Conservation (phyloP, 2,797 vertebrate species). For the Poeciliopsis paucimaculata region DNA sequence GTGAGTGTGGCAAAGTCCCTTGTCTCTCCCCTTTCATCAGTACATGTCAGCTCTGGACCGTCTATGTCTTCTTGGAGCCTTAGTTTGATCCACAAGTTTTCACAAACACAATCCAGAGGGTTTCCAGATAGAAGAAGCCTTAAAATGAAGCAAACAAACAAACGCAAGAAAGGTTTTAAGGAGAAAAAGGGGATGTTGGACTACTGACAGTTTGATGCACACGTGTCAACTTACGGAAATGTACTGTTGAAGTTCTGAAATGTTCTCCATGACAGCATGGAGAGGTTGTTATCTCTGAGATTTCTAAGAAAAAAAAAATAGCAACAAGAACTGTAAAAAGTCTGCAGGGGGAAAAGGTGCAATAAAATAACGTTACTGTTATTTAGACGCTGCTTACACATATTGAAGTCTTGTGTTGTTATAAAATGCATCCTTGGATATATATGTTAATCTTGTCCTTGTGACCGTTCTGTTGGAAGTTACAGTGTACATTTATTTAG, state of each 20-base stretch:
- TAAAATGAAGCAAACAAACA: not conserved
- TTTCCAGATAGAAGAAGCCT: constrained; percentile 87
- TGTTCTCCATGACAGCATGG: constrained; percentile 91
- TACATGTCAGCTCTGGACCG: constrained; percentile 86
- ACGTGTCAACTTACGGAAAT: constrained; percentile 86
- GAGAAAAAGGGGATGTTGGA: not conserved
- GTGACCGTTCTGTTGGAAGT: constrained; percentile 89
- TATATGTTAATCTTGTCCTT: constrained; percentile 87
- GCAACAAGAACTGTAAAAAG: not conserved
- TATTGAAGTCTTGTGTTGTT: constrained; percentile 93
- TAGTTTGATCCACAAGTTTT: constrained; percentile 95
- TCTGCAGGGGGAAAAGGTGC: not conserved
- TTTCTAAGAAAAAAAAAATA: constrained; percentile 82
- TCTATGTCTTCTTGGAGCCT: constrained; percentile 85
- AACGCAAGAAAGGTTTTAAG: not conserved
- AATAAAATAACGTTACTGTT: not conserved
- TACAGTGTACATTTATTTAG: constrained; percentile 8
- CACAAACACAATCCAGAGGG: constrained; percentile 93
- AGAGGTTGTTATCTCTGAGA: constrained; percentile 93
- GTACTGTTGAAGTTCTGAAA: constrained; percentile 90
- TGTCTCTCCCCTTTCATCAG: constrained; percentile 82
- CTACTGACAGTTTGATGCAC: not conserved
- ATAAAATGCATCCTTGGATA: constrained; percentile 90
- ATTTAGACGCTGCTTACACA: constrained; percentile 84
- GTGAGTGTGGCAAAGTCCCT: constrained; percentile 83